Base-by-base conservation (phyloP, 2,797 vertebrate species). In the Pseudopleuronectes americanus region DNA sequence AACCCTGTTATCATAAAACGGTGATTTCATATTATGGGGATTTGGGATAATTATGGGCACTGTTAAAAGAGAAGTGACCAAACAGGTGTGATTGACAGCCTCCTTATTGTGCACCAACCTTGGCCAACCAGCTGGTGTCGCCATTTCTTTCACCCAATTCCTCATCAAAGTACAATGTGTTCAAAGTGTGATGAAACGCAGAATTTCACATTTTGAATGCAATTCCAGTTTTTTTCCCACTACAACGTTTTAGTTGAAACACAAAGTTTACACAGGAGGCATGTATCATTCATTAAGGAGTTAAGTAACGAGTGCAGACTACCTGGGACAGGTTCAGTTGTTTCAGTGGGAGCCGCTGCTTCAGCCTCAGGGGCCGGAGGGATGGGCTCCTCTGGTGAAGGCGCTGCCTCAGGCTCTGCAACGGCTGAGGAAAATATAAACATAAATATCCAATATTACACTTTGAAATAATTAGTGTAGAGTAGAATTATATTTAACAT, bases 291-390 rank as follows among this genome's bases (percentile, higher is more conserved):
- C 66, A 80, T 26, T 24, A 10, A 38, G 13, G 23, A 9, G 1
- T 64, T 52, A 23, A 45, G 5, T 49, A 53, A 26, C 2, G 13
- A 17, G 64, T 28, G 45, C 31, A 73, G n/a, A 82, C 67, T 83
- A 94, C 92, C 92, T 92, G 43, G 43, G 43, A 19, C 43, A 16
- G 43, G 16, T 16, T 16, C 43, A 5, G 43, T 17, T 45, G 43
- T 19, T 45, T 45, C 43, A 19, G 43, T 4, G 1, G 43, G 16
- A 45, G 43, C 43, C 0, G 14, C 13, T 45, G 43, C 43, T 45
- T 19, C 43, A 19, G 57, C 33, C 2, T 5, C 68, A n/a, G 55
- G 38, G 4, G 58, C 54, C 3, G 57, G 48, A 43, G 73, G 56
- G 60, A 75, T 79, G 22, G 61, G 49, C 48, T 77, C 70, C 45